Evolutionary conservation across 2,888 invertebrate species (phyloP), one percentile per base, ranked within the genome.

Genomic region (Drosophila borealis): DNA sequence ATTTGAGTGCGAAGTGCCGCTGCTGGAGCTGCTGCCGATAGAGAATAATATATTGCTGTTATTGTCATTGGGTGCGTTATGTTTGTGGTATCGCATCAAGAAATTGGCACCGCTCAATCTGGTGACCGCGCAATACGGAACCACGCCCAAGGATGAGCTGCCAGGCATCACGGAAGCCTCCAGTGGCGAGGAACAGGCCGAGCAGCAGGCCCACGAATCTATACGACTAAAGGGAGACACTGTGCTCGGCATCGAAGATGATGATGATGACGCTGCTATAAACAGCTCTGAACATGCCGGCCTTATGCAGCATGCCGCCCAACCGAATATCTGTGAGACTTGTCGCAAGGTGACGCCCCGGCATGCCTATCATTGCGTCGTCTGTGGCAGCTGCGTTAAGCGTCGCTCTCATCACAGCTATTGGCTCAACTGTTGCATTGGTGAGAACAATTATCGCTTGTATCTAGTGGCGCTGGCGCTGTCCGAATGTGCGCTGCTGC

Each of bases 361-460:
- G 0, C 94, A 96, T 78, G 95, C 96, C 41, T 80, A 95, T 88
- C 97, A 97, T 90, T 98, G 98, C 91, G 94, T 94, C 74, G 94
- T 96, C 61, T 98, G 98, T 91, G 95, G 97, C 89, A 95, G 95
- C 50, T 97, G 97, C 92, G 94, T 97, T 21, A 94, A 95, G 70
- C 95, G 95, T 76, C 94, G 96, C 82, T 96, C 96, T 90, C 96
- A 96, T 92, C 96, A 96, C 93, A 96, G 97, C 89, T 95, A 95
- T 90, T 97, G 96, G 96, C 94, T 97, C 92, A 95, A 96, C 88
- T 97, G 96, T 89, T 98, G 98, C 92, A 94, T 98, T 72, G 96
- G 97, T 11, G 94, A 95, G 77, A 94, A 94, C 66, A 98, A 98
- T 91, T 95, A 96, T 79, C 93, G 94, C 54, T 95, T 95, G 92